phyloP scores from a whole-genome alignment of 2,113 vertebrate genomes.

The Mellivora capensis region DNA sequence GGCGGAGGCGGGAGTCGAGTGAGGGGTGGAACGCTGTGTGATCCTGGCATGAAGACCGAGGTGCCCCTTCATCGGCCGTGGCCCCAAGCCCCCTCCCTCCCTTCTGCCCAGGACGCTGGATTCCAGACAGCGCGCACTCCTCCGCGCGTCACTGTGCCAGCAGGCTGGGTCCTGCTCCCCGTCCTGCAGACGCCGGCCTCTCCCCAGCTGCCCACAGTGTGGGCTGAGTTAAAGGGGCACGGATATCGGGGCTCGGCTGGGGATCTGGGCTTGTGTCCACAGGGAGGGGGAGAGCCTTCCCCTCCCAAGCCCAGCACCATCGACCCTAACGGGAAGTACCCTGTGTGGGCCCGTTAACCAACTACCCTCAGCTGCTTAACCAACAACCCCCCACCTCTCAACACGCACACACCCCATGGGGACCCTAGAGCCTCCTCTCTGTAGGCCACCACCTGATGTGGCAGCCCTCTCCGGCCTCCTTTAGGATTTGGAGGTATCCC shows the following conservation, averaged over 20 bases:
- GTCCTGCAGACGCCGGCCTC: accelerated
- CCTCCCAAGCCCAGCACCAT: neutral
- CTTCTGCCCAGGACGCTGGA: neutral
- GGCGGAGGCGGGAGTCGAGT: accelerated
- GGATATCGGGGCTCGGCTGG: conserved; percentile 67
- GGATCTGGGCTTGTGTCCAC: conserved; percentile 59
- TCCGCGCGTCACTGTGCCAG: accelerated
- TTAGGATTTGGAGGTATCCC: conserved; percentile 56
- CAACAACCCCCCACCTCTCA: neutral
- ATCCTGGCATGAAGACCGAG: accelerated
- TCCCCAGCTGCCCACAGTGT: conserved; percentile 49
- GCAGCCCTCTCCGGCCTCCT: conserved; percentile 32
- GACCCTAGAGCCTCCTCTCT: neutral
- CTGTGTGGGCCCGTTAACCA: conserved; percentile 59
- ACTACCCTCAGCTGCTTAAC: conserved; percentile 56
- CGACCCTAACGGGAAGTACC: conserved; percentile 49
- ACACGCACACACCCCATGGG: neutral
- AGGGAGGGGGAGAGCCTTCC: neutral
- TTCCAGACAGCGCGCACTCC: neutral
- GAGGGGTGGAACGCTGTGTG: accelerated
- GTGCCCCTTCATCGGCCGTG: accelerated
- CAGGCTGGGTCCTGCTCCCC: neutral
- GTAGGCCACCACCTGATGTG: conserved; percentile 43
- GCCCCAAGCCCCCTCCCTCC: neutral
- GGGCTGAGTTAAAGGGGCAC: conserved; percentile 72